A percentile compares a stretch with the other conserved stretches of the same genome.
Evolutionary conservation across 2,888 invertebrate genomes (phyloP).

Genomic region (Acanthacorydalis orientalis): DNA sequence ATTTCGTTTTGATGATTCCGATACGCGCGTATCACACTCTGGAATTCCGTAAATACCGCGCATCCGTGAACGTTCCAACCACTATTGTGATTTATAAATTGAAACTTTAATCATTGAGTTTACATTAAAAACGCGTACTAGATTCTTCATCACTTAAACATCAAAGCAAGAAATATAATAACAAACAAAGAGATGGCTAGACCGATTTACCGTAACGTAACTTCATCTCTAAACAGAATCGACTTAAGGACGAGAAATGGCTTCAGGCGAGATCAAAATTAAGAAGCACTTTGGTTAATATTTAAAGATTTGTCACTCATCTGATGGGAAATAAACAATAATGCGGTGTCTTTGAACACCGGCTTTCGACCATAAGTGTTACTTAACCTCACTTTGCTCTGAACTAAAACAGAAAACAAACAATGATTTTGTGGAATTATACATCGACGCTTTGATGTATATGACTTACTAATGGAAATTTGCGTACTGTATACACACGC

Average conservation of each 20-base stretch:
- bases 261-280: background rate
- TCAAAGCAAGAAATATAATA: constrained; percentile 1
- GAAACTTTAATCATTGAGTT: background rate
- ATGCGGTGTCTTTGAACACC: background rate
- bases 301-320: constrained; percentile 7
- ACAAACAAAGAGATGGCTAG: constrained; percentile 1
- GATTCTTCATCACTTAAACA: constrained; percentile 3
- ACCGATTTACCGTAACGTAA: too few species aligned
- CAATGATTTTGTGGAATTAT: background rate
- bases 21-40: too few species aligned
- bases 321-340: constrained; percentile 7
- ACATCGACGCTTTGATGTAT: background rate
- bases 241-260: too few species aligned
- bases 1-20: too few species aligned
- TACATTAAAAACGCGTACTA: background rate
- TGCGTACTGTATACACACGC: background rate
- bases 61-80: too few species aligned
- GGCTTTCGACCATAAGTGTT: background rate
- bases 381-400: constrained; percentile 7
- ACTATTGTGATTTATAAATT: too few species aligned
- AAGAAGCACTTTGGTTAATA: constrained; percentile 7
- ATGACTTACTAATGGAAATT: background rate
- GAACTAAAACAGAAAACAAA: constrained; percentile 7
- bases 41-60: too few species aligned
- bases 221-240: too few species aligned